Conservation (phyloP, 2,113 vertebrate genomes). For the Varanus komodoensis region DNA sequence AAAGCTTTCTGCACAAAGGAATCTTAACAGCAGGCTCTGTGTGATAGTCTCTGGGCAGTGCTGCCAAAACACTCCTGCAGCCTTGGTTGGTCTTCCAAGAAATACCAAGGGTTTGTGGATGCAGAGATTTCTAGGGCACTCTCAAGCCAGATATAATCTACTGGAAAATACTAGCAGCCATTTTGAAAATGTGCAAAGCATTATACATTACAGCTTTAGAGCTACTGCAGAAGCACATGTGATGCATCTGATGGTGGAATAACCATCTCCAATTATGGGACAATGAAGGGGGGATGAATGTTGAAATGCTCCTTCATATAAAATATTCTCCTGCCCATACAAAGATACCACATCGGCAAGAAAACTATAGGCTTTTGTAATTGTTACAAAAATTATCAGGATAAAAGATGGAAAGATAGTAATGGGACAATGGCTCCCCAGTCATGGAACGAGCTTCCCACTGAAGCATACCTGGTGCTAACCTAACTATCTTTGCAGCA, state of each 20-base stretch:
- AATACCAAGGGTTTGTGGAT: neutral
- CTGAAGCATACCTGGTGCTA: too few species aligned
- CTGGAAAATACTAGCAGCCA: neutral
- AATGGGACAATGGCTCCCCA: too few species aligned
- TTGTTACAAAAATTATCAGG: neutral
- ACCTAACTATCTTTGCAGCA: too few species aligned
- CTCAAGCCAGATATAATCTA: neutral
- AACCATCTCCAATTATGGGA: neutral
- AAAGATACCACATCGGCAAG: neutral
- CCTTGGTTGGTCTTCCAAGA: neutral
- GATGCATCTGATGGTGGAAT: neutral
- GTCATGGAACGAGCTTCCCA: too few species aligned
- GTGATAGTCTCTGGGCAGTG: neutral
- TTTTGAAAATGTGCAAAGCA: neutral
- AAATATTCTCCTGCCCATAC: neutral
- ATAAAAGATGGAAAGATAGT: neutral
- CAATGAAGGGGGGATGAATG: neutral
- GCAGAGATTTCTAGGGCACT: neutral
- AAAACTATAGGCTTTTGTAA: neutral
- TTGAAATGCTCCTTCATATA: neutral
- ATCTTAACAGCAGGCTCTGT: neutral
- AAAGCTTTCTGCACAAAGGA: constrained; percentile 23
- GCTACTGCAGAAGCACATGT: neutral
- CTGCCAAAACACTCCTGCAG: neutral
- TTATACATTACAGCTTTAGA: neutral